Base-by-base conservation (phyloP, 1,140 invertebrate genomes). In the Xylocopa sonorina region DNA sequence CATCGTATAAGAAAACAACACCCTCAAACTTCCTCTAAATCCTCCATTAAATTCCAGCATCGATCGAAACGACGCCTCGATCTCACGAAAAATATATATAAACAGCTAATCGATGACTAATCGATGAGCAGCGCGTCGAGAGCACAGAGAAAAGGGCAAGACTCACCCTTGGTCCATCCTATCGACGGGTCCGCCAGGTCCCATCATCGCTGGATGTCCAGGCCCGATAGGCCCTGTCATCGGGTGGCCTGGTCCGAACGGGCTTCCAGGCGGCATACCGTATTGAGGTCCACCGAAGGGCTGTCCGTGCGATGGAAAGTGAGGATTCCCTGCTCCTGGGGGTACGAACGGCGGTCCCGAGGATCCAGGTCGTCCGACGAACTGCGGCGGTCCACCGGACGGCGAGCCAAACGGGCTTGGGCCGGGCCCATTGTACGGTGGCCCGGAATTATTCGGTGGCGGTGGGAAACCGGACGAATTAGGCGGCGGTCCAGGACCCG, bases 141-240 rank as follows among this genome's bases (percentile, higher is more conserved):
- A n/a, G 3, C 1, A 43, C 1, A 41, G 10, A 10, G 43, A 27
- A 38, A 43, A n/a, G 10, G 18, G 4, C 1, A 16, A 69, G 18
- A 95, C 95, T 95, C 83, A 95, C 95, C 95, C 95, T 93, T 95
- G 95, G 89, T 96, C 95, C 86, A 96, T 94, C 87, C 95, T 92
- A 77, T 96, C 96, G 57, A 96, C 95, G 78, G 95, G 95, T 84
- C 95, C 95, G 50, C 95, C 95, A 41, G 95, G 95, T 62, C 94
- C 94, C 93, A 96, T 96, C 93, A 95, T 95, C 76, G 94, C 93
- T 0, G 94, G 94, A 88, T 95, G 94, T 76, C 93, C 94, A 27
- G 95, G 94, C 34, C 94, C 94, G 90, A 94, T 94, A 1, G 94
- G 94, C 74, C 93, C 94, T 32, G 90, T 92, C 94, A 95, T 95